Evolutionary conservation across 2,888 invertebrate species (phyloP).

Genomic region (Artemia sinica): DNA sequence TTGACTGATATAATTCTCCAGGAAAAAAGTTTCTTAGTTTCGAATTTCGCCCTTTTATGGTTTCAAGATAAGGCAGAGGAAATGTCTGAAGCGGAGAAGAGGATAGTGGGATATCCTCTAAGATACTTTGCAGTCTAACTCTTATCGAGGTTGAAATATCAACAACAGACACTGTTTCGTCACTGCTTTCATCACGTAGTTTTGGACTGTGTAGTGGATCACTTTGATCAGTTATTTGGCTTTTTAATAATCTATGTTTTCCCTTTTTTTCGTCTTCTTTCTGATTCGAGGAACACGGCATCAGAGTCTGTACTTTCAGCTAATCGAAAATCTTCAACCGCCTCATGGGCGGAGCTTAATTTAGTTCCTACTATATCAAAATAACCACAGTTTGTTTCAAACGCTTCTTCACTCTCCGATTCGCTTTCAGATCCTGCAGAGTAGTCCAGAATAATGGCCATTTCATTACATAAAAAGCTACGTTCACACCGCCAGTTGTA

Average conservation of each 20-base stretch:
- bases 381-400: slow-evolving; percentile 8
- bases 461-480: slow-evolving; percentile 72
- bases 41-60: slow-evolving; percentile 60
- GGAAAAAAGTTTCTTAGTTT: slow-evolving; percentile 52
- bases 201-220: slow-evolving; percentile 9
- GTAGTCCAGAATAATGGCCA: slow-evolving; percentile 36
- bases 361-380: slow-evolving; percentile 2
- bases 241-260: not conserved
- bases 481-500: slow-evolving; percentile 87
- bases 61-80: slow-evolving; percentile 69
- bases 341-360: slow-evolving; percentile 9
- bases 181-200: slow-evolving; percentile 24
- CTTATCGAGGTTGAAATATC: slow-evolving; percentile 19
- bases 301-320: not conserved
- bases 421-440: not conserved
- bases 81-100: slow-evolving; percentile 72
- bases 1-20: slow-evolving; percentile 47
- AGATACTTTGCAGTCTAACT: slow-evolving; percentile 45
- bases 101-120: slow-evolving; percentile 54
- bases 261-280: not conserved
- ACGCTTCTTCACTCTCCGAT: not conserved
- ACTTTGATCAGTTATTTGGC: not conserved
- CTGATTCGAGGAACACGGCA: not conserved
- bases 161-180: not conserved
- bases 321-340: not conserved